Percentiles rank a stretch among this genome's conserved stretches.
Evolutionary conservation across 92 coral and sea anemone genomes (phyloP).

Genomic region (Paramuricea clavata): DNA sequence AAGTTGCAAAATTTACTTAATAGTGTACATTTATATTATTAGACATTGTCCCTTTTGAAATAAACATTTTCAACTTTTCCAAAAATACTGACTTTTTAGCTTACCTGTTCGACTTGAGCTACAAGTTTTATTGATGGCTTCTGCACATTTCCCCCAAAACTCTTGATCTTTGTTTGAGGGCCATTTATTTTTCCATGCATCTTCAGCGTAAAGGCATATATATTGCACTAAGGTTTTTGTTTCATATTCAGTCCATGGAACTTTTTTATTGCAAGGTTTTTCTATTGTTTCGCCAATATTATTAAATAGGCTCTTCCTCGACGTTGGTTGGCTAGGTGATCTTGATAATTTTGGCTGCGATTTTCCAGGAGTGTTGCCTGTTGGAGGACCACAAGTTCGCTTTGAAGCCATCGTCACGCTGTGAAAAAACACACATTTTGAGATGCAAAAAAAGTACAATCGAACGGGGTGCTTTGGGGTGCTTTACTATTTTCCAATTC

Average conservation of each 20-base stretch:
- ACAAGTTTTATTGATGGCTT: conserved; percentile 62
- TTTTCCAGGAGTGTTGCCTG: conserved; percentile 64
- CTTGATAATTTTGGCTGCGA: conserved; percentile 26
- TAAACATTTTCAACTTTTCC: neutral
- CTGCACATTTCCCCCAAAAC: conserved; percentile 59
- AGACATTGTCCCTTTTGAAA: too few species aligned
- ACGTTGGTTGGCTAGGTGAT: neutral
- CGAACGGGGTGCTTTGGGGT: too few species aligned
- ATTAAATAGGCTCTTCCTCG: conserved; percentile 24
- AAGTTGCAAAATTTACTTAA: neutral
- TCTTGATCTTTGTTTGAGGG: conserved; percentile 43
- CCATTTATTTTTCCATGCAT: conserved; percentile 61
- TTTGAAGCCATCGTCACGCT: conserved; percentile 4
- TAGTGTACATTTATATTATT: too few species aligned
- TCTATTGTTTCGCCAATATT: conserved; percentile 10
- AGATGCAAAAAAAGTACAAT: too few species aligned
- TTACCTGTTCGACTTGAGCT: conserved; percentile 68
- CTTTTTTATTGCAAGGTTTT: neutral
- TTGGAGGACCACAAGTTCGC: conserved; percentile 25
- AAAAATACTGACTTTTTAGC: neutral
- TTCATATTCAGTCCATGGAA: conserved; percentile 47
- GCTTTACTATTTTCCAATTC: too few species aligned
- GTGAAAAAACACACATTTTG: neutral
- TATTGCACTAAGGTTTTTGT: conserved; percentile 56
- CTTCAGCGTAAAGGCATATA: conserved; percentile 56